Evolutionary conservation across 2,113 vertebrate species (phyloP).

Genomic region (Prunella himalayana): DNA sequence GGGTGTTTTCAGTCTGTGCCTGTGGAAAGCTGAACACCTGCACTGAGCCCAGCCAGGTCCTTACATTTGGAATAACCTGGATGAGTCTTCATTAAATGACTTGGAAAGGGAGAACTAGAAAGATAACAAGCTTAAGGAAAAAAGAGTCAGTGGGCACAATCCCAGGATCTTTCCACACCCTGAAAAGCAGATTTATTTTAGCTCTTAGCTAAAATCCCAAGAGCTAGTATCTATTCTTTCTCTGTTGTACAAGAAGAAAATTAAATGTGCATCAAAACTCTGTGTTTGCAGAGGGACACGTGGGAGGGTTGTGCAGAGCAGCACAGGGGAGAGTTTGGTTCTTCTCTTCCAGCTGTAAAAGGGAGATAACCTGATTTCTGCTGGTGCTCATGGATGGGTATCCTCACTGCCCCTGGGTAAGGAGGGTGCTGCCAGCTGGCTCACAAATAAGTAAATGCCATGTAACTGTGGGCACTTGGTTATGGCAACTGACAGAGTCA

Average conservation of each 20-base stretch:
- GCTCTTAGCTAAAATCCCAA: neutral
- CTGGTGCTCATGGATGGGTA: rapidly evolving
- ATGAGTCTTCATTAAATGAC: neutral
- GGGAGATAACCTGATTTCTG: neutral
- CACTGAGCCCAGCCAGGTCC: neutral
- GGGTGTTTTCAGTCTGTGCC: neutral
- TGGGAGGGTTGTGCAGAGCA: neutral
- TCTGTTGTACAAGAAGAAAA: neutral
- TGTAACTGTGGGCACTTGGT: neutral
- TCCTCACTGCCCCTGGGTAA: neutral
- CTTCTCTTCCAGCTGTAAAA: neutral
- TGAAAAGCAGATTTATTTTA: neutral
- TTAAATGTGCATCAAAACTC: neutral
- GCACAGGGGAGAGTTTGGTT: neutral
- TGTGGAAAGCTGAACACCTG: neutral
- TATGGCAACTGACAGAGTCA: neutral
- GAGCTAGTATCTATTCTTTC: neutral
- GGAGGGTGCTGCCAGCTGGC: neutral
- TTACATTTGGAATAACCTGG: neutral
- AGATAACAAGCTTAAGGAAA: neutral
- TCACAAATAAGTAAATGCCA: neutral
- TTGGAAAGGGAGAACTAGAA: neutral
- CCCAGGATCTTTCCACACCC: neutral
- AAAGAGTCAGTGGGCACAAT: neutral
- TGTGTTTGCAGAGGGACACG: neutral